Percentiles rank a stretch among this genome's conserved stretches.
Conservation (phyloP, 2,113 vertebrate genomes). For the Halichoerus grypus region DNA sequence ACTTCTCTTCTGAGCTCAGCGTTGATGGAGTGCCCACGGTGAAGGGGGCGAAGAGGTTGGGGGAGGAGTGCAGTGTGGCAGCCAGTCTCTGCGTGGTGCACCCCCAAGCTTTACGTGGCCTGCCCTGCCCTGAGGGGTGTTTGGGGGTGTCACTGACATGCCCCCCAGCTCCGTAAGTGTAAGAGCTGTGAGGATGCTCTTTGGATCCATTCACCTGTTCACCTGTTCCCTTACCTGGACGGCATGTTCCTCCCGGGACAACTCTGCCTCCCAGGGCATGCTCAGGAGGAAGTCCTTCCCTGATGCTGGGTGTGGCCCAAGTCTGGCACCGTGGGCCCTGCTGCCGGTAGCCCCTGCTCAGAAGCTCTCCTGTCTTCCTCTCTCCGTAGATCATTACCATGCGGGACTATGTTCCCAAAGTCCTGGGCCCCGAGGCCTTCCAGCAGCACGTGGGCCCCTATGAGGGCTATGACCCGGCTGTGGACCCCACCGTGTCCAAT, state of each 20-base stretch:
- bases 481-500: slow-evolving; percentile 93
- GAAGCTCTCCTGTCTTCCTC: not conserved
- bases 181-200: accelerated
- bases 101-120: no score
- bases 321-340: accelerated
- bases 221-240: no score
- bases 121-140: no score
- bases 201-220: not conserved
- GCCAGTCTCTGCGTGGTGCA: not conserved
- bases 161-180: accelerated
- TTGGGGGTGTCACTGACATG: accelerated
- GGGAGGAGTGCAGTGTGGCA: no score
- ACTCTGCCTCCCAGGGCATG: no score
- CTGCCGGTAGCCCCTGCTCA: no score
- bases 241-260: not conserved
- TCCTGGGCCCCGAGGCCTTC: slow-evolving; percentile 92
- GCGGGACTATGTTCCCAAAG: slow-evolving; percentile 95
- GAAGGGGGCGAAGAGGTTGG: not conserved
- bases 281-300: not conserved
- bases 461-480: slow-evolving; percentile 89
- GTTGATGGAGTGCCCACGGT: accelerated
- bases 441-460: slow-evolving; percentile 91
- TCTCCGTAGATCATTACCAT: slow-evolving; percentile 93
- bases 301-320: accelerated
- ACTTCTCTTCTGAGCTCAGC: no score